Percentiles rank a stretch among this genome's conserved stretches.
Evolutionary conservation across 1,140 invertebrate species (phyloP).

Genomic region (Dendrolimus kikuchii): DNA sequence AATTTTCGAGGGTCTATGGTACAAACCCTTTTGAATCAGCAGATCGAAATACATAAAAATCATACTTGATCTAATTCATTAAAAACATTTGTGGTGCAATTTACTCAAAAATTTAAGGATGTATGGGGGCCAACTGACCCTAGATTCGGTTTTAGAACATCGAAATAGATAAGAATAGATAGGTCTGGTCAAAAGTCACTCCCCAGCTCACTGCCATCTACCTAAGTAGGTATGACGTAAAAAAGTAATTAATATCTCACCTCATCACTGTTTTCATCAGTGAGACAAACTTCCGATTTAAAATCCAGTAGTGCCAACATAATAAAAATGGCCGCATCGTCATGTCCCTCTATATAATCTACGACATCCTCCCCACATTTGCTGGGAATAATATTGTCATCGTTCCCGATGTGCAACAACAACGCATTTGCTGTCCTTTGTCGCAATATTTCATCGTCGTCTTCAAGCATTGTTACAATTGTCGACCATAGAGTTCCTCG

Average conservation of each 20-base stretch:
- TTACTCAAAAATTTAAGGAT: too few species aligned
- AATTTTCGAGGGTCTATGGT: too few species aligned
- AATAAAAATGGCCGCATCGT: slow-evolving; percentile 13
- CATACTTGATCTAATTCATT: too few species aligned
- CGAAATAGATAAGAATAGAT: too few species aligned
- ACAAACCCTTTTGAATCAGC: too few species aligned
- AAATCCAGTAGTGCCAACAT: slow-evolving; percentile 42
- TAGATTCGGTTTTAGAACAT: too few species aligned
- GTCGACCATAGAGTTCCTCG: slow-evolving; percentile 36
- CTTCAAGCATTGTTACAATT: slow-evolving; percentile 37
- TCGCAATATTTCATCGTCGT: slow-evolving; percentile 33
- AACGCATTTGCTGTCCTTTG: slow-evolving; percentile 15
- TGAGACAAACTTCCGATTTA: slow-evolving; percentile 32
- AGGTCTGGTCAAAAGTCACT: too few species aligned
- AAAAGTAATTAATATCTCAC: slow-evolving; percentile 14
- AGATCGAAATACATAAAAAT: too few species aligned
- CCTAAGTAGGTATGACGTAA: neutral
- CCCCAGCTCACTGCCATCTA: too few species aligned
- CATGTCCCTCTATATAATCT: neutral
- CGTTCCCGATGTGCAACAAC: neutral
- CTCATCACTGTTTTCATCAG: slow-evolving; percentile 42
- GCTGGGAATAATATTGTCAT: slow-evolving; percentile 8
- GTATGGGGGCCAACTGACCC: too few species aligned
- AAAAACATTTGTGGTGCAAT: too few species aligned
- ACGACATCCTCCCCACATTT: slow-evolving; percentile 14